phyloP scores from a whole-genome alignment of 2,113 vertebrate genomes.

The Hippocampus barbouri region DNA sequence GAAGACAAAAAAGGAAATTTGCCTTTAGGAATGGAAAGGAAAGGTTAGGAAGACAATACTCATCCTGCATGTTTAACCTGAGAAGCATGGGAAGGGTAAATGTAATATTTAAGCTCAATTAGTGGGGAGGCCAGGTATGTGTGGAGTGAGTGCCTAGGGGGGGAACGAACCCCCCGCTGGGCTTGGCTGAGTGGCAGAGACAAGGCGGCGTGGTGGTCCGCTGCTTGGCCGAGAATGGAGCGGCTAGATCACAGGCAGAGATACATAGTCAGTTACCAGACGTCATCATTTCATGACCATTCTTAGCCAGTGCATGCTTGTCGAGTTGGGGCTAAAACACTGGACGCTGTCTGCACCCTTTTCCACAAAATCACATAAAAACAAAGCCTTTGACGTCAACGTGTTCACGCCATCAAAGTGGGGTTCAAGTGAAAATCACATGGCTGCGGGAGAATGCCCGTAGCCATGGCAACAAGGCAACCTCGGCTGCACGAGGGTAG shows the following conservation, averaged over 20 bases:
- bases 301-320: conserved; percentile 17
- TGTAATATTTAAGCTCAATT: conserved; percentile 32
- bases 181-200: conserved; percentile 61
- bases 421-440: conserved; percentile 16
- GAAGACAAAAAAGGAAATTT: conserved; percentile 7
- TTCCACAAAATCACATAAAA: conserved; percentile 78
- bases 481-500: neutral
- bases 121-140: conserved; percentile 52
- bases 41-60: conserved; percentile 49
- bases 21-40: conserved; percentile 27
- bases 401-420: neutral
- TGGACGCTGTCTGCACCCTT: conserved; percentile 63
- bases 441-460: conserved; percentile 18
- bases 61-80: conserved; percentile 41
- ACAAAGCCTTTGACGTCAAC: conserved; percentile 31
- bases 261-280: conserved; percentile 63
- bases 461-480: conserved; percentile 18
- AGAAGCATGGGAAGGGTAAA: conserved; percentile 25
- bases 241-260: conserved; percentile 71
- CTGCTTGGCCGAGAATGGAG: conserved; percentile 57
- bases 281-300: conserved; percentile 41
- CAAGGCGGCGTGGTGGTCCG: conserved; percentile 61
- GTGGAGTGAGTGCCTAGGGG: conserved; percentile 62
- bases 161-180: conserved; percentile 53
- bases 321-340: neutral